phyloP scores from a whole-genome alignment of 2,797 vertebrate genomes.

The Crypturellus tataupa region DNA sequence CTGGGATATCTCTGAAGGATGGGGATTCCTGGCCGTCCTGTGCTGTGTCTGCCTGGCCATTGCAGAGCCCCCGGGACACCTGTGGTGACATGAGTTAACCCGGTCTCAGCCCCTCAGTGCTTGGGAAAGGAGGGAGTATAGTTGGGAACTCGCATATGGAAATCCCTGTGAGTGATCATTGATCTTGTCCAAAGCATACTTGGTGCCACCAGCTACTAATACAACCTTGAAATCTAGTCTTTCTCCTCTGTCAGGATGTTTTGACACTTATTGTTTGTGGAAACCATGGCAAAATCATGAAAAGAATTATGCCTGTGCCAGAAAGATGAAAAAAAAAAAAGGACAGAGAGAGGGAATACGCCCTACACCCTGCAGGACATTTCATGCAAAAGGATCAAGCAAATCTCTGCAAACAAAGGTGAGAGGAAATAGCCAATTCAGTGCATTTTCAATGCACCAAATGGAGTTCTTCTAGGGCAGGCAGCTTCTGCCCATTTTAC shows the following conservation, averaged over 20 bases:
- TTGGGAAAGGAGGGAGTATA: background rate
- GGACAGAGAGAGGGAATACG: background rate
- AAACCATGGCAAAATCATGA: background rate
- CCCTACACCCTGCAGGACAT: background rate
- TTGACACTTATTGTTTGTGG: background rate
- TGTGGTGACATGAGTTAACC: background rate
- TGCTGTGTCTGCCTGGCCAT: background rate
- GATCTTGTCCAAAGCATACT: background rate
- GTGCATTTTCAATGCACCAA: background rate
- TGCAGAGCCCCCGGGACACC: background rate
- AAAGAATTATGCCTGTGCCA: background rate
- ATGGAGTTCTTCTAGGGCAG: background rate
- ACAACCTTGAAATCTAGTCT: background rate
- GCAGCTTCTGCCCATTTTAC: background rate
- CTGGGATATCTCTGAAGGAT: background rate
- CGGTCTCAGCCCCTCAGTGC: background rate
- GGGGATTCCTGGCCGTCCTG: background rate
- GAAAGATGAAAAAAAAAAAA: background rate
- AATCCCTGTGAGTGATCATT: background rate
- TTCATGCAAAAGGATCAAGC: background rate
- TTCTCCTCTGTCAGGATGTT: background rate
- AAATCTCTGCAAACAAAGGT: background rate
- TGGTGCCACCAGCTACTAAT: background rate
- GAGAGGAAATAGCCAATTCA: slow-evolving; percentile 6
- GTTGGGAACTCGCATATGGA: background rate